phyloP scores from a whole-genome alignment of 2,797 vertebrate species.

The Falco cherrug region DNA sequence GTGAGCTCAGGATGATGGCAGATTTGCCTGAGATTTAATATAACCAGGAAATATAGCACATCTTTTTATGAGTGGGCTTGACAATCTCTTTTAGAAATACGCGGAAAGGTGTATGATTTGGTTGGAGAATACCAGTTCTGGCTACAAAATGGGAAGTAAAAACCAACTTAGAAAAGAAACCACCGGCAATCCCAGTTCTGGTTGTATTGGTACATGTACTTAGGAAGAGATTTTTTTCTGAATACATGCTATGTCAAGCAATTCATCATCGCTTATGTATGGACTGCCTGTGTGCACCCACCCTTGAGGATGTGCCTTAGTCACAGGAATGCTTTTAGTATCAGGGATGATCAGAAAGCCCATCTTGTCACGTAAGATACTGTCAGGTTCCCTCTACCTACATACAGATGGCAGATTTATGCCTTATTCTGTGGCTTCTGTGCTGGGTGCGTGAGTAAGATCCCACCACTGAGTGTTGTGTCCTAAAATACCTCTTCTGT shows the following conservation, averaged over 20 bases:
- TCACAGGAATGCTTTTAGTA: background rate
- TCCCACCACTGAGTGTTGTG: too few species aligned
- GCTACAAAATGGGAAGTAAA: background rate
- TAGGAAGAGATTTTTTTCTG: background rate
- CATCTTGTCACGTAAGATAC: background rate
- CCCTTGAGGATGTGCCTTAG: background rate
- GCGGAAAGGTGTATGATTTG: background rate
- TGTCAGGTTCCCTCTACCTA: background rate
- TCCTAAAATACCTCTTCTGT: background rate
- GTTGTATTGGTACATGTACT: background rate
- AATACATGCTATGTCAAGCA: background rate
- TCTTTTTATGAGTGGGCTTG: background rate
- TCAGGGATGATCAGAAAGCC: too few species aligned
- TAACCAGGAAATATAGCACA: background rate
- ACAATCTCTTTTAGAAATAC: background rate
- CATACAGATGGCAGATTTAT: background rate
- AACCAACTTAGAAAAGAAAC: background rate
- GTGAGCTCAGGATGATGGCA: background rate
- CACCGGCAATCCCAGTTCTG: background rate
- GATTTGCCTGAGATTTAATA: background rate
- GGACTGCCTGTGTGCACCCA: too few species aligned
- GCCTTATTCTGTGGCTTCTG: background rate
- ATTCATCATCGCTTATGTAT: background rate
- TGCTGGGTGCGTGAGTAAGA: fast-evolving
- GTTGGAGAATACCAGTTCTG: background rate